Evolutionary conservation across 2,888 invertebrate species (phyloP).

Genomic region (Thyatira batis): DNA sequence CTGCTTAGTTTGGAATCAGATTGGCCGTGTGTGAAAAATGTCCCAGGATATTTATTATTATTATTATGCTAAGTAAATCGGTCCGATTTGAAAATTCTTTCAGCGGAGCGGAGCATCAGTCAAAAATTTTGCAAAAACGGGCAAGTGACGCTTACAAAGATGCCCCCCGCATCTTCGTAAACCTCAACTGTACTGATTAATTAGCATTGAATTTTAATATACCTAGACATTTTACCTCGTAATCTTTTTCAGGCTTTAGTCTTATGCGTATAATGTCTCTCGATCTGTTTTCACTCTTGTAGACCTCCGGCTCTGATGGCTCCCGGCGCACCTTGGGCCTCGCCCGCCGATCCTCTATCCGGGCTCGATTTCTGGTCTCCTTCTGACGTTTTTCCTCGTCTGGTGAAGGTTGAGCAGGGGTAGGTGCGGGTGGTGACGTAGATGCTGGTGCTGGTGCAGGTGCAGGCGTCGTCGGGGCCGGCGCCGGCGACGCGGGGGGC

Average conservation of each 20-base stretch:
- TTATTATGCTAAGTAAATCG: no score
- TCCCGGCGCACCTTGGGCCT: slow-evolving; percentile 55
- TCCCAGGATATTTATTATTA: no score
- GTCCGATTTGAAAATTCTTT: no score
- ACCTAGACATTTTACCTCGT: slow-evolving; percentile 59
- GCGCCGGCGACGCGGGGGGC: slow-evolving; percentile 20
- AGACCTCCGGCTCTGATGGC: slow-evolving; percentile 64
- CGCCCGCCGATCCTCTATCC: slow-evolving; percentile 56
- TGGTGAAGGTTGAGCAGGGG: slow-evolving; percentile 6
- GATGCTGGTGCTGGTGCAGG: slow-evolving; percentile 14
- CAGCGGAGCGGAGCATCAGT: no score
- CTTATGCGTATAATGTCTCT: slow-evolving; percentile 84
- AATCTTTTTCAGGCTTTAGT: slow-evolving; percentile 88
- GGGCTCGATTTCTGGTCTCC: slow-evolving; percentile 55
- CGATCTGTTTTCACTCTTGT: slow-evolving; percentile 52
- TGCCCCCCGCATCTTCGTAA: no score
- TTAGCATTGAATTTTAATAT: slow-evolving; percentile 40
- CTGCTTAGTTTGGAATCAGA: no score
- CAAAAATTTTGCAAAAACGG: no score
- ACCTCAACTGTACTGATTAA: no score
- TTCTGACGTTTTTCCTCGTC: slow-evolving; percentile 58
- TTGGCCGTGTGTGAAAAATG: no score
- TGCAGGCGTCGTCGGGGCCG: slow-evolving; percentile 23
- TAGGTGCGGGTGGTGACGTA: slow-evolving; percentile 8
- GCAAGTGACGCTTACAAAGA: no score